Percentiles rank a stretch among this genome's conserved stretches.
Conservation (phyloP, 2,888 invertebrate species). For the Papilio elwesi region DNA sequence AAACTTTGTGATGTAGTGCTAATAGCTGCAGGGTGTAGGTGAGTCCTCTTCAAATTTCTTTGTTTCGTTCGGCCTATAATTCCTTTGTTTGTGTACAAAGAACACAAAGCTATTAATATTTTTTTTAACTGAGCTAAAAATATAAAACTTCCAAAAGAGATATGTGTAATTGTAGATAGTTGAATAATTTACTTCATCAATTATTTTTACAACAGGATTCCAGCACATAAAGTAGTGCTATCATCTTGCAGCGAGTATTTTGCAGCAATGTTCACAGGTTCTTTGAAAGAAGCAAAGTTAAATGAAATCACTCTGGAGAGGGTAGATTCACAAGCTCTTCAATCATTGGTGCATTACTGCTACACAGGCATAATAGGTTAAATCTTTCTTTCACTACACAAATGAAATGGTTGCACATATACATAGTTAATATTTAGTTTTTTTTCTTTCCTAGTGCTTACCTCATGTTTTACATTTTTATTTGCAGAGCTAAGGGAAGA, state of each 20-base stretch:
- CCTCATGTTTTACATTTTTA: conserved; percentile 20
- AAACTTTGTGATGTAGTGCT: conserved; percentile 95
- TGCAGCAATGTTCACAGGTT: conserved; percentile 97
- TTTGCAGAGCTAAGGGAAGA: conserved; percentile 93
- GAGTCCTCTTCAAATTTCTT: conserved; percentile 46
- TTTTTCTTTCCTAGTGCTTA: conserved; percentile 32
- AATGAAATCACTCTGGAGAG: conserved; percentile 93
- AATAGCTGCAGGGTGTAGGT: conserved; percentile 90
- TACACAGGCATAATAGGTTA: conserved; percentile 91
- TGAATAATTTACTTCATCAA: not conserved
- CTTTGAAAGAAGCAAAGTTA: conserved; percentile 92
- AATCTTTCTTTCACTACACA: conserved; percentile 39
- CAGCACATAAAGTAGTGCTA: conserved; percentile 94
- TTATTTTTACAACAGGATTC: conserved; percentile 79
- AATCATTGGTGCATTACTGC: conserved; percentile 94
- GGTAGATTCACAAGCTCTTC: conserved; percentile 93
- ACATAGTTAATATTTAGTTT: not conserved
- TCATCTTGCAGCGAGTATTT: conserved; percentile 97
- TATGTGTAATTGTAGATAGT: not conserved
- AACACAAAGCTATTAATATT: not conserved
- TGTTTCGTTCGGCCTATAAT: conserved; percentile 22
- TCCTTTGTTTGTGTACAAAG: conserved; percentile 39
- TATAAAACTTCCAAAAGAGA: not conserved
- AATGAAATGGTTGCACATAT: conserved; percentile 2
- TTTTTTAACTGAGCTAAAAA: not conserved